Conservation (phyloP, 2,113 vertebrate genomes). For the Corapipo altera region DNA sequence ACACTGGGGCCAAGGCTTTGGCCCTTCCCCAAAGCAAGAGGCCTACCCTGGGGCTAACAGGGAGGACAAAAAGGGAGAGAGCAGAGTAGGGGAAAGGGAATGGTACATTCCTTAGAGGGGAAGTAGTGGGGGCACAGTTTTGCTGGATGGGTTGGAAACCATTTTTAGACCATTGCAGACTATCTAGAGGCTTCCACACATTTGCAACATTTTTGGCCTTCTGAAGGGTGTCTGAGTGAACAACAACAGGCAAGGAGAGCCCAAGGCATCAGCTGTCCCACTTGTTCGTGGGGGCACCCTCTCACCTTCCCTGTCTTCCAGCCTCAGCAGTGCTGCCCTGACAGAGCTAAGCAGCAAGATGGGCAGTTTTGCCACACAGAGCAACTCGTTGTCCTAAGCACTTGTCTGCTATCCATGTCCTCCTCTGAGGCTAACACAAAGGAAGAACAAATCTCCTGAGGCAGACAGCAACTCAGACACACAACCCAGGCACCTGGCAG, state of each 20-base stretch:
- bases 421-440: background rate
- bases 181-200: fast-evolving
- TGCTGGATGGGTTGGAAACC: background rate
- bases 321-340: background rate
- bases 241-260: background rate
- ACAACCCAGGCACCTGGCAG: background rate
- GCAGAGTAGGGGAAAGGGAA: background rate
- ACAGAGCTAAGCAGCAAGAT: background rate
- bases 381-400: background rate
- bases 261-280: background rate
- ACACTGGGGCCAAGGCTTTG: background rate
- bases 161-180: fast-evolving
- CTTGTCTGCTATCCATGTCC: background rate
- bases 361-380: background rate
- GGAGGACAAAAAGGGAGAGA: background rate
- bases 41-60: too few relatives aligned
- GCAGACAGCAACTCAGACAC: background rate
- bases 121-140: background rate
- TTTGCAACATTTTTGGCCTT: background rate
- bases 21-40: background rate
- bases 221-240: background rate
- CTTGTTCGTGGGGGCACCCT: background rate
- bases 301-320: background rate
- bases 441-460: background rate
- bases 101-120: background rate